Base-by-base conservation (phyloP, 2,113 vertebrate species). In the Microtus pennsylvanicus region DNA sequence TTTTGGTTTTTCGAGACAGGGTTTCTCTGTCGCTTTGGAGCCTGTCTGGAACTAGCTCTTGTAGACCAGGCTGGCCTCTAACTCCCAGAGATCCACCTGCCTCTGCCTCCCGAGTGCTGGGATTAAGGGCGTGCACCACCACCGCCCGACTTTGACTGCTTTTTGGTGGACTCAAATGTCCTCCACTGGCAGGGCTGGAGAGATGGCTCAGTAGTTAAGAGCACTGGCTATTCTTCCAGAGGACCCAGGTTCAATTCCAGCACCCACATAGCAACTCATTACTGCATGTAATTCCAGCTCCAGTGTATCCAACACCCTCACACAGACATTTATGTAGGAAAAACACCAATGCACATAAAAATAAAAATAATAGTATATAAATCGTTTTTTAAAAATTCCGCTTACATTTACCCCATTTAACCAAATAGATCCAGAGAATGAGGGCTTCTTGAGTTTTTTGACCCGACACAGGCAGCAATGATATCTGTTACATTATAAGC, bases 391-490 rank as follows among this genome's bases (percentile, higher is more conserved):
- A 4, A n/a, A 14, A 24, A 7, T 5, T 9, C 6, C 30, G 1
- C 52, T 55, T 21, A 14, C 35, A 63, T 14, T 35, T 21, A 45
- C 24, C 24, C 26, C 3, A 1, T 2, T 2, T 17, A n/a, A 61
- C 3, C 5, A 10, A 65, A n/a, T 28, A 21, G 33, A 14, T 42
- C 24, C 11, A 3, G 65, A 81, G 78, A 61, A 52, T 21, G 55
- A 14, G 30, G 69, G 21, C 24, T 22, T 69, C 12, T 0, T 22
- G 38, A 22, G 30, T 35, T 22, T 12, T 30, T 50, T 33, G 9
- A n/a, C 1, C 4, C 13, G 4, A 42, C 14, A 16, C 7, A 26
- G 3, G 3, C 21, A 1, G 1, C 5, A 5, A 3, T 55, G 77
- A 65, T n/a, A 26, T 17, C 42, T 28, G 13, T 45, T 65, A 17